These are phyloP conservation scores for Calliphora vomitoria DNA, from an alignment of 2,888 invertebrate species.

Conservation along the genomic window DNA sequence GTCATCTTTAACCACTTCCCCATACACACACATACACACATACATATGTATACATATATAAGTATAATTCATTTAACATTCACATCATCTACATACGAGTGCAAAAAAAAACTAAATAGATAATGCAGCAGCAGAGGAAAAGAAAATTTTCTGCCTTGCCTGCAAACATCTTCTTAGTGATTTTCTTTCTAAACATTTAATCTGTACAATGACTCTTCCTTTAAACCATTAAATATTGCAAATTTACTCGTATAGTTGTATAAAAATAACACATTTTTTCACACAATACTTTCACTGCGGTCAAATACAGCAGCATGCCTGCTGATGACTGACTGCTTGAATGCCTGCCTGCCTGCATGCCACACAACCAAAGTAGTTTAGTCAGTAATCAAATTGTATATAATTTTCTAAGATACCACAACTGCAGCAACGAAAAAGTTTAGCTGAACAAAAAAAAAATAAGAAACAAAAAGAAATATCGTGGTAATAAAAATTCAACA, in stretches of 20 bases:
- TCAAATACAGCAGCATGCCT: constrained; percentile 65
- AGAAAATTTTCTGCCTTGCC: constrained; percentile 47
- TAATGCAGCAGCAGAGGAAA: constrained; percentile 44
- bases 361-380: constrained; percentile 61
- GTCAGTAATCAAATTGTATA: constrained; percentile 66
- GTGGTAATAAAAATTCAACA: constrained; percentile 66
- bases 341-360: not conserved
- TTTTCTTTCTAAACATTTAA: constrained; percentile 67
- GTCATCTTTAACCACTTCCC: constrained; percentile 65
- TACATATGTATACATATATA: not conserved
- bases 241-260: not conserved
- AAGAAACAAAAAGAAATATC: constrained; percentile 54
- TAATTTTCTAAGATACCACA: constrained; percentile 66
- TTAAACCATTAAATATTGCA: constrained; percentile 61
- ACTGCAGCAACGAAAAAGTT: constrained; percentile 26
- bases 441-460: constrained; percentile 32
- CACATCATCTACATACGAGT: constrained; percentile 62
- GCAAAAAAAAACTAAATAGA: not conserved
- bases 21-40: constrained; percentile 32
- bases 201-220: constrained; percentile 71
- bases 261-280: constrained; percentile 68
- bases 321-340: not conserved
- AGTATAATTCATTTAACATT: constrained; percentile 46
- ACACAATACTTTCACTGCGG: constrained; percentile 75
- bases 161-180: constrained; percentile 55